phyloP scores from a whole-genome alignment of 2,888 invertebrate species.

The Coronaproctus castanopsis region DNA sequence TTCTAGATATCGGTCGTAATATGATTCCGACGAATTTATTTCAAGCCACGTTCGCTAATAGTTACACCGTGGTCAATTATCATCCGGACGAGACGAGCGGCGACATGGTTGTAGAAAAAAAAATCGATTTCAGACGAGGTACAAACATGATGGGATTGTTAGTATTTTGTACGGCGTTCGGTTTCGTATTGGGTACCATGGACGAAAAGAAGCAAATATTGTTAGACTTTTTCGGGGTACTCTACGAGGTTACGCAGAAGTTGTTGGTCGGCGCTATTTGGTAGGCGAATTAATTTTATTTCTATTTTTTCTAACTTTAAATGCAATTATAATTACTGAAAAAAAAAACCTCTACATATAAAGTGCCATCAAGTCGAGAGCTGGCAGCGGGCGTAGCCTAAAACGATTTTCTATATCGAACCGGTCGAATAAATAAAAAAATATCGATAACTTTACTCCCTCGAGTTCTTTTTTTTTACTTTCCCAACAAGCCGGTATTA shows the following conservation, averaged over 20 bases:
- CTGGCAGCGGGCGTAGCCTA: too few relatives aligned
- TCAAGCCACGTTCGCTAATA: slow-evolving; percentile 48
- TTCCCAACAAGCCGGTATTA: too few relatives aligned
- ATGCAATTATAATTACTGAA: too few relatives aligned
- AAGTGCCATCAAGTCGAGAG: too few relatives aligned
- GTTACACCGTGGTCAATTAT: background rate
- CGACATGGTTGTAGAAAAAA: background rate
- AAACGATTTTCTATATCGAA: too few relatives aligned
- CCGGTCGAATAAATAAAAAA: too few relatives aligned
- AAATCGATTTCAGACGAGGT: slow-evolving; percentile 34
- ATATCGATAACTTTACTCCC: too few relatives aligned
- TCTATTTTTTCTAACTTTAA: too few relatives aligned
- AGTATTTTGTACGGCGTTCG: slow-evolving; percentile 74
- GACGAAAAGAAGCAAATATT: slow-evolving; percentile 61
- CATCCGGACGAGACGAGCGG: background rate
- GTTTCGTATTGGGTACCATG: slow-evolving; percentile 64
- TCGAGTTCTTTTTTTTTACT: too few relatives aligned
- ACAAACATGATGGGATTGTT: slow-evolving; percentile 74
- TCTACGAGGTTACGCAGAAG: slow-evolving; percentile 77
- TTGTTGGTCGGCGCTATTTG: slow-evolving; percentile 82
- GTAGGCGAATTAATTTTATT: too few relatives aligned
- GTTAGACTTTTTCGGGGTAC: slow-evolving; percentile 65
- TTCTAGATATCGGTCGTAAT: slow-evolving; percentile 77
- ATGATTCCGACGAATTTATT: slow-evolving; percentile 80
- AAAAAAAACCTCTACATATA: too few relatives aligned